Conservation (phyloP, 2,113 vertebrate species). For the Marcusenius ussheri region DNA sequence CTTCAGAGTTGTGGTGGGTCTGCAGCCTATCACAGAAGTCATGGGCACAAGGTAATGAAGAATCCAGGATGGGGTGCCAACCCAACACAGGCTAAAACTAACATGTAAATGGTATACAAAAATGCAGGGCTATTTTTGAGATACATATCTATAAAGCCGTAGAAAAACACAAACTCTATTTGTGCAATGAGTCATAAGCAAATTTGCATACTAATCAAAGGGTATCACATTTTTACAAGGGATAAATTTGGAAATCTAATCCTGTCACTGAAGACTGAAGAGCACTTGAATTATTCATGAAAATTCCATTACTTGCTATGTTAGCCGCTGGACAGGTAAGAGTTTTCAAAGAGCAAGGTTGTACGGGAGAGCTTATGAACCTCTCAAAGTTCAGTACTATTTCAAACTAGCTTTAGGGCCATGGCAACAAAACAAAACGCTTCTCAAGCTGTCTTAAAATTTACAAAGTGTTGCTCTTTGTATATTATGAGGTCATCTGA, state of each 20-base stretch:
- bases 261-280: conserved; percentile 25
- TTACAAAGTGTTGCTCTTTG: background rate
- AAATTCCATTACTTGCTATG: conserved; percentile 29
- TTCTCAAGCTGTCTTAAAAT: background rate
- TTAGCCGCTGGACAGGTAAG: background rate
- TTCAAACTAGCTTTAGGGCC: background rate
- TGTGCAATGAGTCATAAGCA: conserved; percentile 8
- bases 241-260: conserved; percentile 22
- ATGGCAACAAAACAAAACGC: background rate
- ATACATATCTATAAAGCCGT: background rate
- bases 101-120: background rate
- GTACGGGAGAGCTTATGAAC: background rate
- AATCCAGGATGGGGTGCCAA: background rate
- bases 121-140: background rate
- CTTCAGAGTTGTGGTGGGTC: background rate
- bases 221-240: conserved; percentile 9
- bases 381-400: background rate
- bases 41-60: background rate
- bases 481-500: background rate
- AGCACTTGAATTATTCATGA: conserved; percentile 25
- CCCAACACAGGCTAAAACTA: background rate
- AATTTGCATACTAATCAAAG: conserved; percentile 17
- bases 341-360: background rate
- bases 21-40: background rate
- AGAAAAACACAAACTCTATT: background rate